Percentiles rank a stretch among this genome's conserved stretches.
phyloP scores from a whole-genome alignment of 2,113 vertebrate species.

The Rhizomys pruinosus region DNA sequence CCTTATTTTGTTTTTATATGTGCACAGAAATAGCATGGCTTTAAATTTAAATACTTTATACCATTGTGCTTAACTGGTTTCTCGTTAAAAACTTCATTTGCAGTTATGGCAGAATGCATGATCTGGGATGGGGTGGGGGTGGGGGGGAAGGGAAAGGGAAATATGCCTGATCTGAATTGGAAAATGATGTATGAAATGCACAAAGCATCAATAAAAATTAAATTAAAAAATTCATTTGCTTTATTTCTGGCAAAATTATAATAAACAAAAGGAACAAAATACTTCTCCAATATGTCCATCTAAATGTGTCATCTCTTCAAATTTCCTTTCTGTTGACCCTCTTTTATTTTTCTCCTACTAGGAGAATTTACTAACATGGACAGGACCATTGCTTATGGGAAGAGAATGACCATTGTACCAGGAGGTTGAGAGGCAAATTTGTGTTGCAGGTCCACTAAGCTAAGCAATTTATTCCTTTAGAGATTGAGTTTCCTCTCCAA shows the following conservation, averaged over 20 bases:
- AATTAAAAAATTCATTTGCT: neutral
- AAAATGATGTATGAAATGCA: too few relatives aligned
- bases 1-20: neutral
- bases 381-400: neutral
- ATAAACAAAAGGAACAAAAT: constrained; percentile 50
- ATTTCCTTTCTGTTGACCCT: neutral
- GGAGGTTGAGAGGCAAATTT: neutral
- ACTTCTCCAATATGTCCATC: constrained; percentile 43
- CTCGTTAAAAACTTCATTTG: neutral
- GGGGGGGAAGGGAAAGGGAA: too few relatives aligned
- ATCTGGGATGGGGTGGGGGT: too few relatives aligned
- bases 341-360: constrained; percentile 16
- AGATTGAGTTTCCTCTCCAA: neutral
- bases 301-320: constrained; percentile 20
- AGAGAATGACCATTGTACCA: neutral
- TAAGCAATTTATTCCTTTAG: neutral
- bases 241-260: constrained; percentile 51
- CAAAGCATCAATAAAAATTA: too few relatives aligned
- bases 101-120: too few relatives aligned
- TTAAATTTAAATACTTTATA: neutral
- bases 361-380: neutral
- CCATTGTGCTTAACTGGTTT: constrained; percentile 6
- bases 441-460: neutral
- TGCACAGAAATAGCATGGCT: neutral
- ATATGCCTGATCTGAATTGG: too few relatives aligned